phyloP scores from a whole-genome alignment of 2,888 invertebrate species.

The Ptilodon capucinus region DNA sequence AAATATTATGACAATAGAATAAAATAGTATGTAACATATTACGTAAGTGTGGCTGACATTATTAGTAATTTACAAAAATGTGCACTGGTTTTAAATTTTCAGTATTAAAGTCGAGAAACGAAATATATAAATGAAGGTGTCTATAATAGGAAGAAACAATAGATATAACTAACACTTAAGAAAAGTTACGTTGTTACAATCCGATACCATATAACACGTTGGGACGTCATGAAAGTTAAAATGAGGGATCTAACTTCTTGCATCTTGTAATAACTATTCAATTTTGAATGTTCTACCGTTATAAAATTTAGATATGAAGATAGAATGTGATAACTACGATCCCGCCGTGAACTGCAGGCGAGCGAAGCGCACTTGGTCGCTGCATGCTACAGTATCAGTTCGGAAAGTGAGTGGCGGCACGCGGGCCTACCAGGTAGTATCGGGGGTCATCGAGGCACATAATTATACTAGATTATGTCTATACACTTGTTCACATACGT shows the following conservation, averaged over 20 bases:
- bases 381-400: constrained; percentile 1
- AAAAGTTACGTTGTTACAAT: constrained; percentile 54
- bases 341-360: background rate
- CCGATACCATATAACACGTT: constrained; percentile 60
- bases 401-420: constrained; percentile 9
- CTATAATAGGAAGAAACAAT: constrained; percentile 67
- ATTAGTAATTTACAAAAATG: background rate
- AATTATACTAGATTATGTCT: constrained; percentile 62
- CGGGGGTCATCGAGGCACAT: constrained; percentile 71
- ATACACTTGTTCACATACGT: constrained; percentile 62
- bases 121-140: constrained; percentile 46
- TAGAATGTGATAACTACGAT: too few species aligned
- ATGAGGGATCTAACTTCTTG: background rate
- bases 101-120: constrained; percentile 49
- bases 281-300: too few species aligned
- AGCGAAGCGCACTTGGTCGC: background rate
- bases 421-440: constrained; percentile 37
- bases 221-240: background rate
- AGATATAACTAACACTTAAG: constrained; percentile 50
- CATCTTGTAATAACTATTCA: too few species aligned
- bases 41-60: too few species aligned
- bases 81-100: constrained; percentile 12
- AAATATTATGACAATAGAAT: background rate
- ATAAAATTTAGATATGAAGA: too few species aligned
- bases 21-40: background rate